These are phyloP conservation scores for Sphaerophoria rueppellii DNA, from an alignment of 2,888 invertebrate genomes.

Conservation along the genomic window DNA sequence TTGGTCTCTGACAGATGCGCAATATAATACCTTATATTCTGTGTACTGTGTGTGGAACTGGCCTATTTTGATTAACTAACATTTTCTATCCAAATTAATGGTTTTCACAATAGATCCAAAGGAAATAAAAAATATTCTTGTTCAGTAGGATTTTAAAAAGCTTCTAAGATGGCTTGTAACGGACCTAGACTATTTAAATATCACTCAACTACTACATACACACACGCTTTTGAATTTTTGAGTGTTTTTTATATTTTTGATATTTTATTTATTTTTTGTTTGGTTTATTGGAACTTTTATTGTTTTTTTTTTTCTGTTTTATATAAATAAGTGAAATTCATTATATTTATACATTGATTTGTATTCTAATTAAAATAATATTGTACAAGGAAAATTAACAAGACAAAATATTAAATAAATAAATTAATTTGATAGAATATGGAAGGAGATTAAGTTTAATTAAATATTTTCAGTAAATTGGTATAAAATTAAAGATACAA, in stretches of 20 bases:
- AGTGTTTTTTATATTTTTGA: conserved; percentile 39
- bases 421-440: conserved; percentile 45
- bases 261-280: conserved; percentile 35
- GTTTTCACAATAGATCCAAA: conserved; percentile 15
- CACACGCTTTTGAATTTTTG: conserved; percentile 48
- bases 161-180: conserved; percentile 43
- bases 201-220: conserved; percentile 13
- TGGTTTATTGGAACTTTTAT: conserved; percentile 30
- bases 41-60: background rate
- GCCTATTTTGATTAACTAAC: background rate
- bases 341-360: conserved; percentile 41
- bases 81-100: background rate
- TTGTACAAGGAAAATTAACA: conserved; percentile 56
- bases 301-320: conserved; percentile 22
- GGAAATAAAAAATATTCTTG: conserved; percentile 27
- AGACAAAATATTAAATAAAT: conserved; percentile 62
- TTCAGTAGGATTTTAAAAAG: conserved; percentile 47
- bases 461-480: conserved; percentile 56
- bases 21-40: no score
- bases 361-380: conserved; percentile 19
- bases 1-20: no score
- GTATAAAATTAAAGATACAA: conserved; percentile 33
- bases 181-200: conserved; percentile 32
- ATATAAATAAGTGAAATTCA: conserved; percentile 47
- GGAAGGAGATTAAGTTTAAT: conserved; percentile 46